Conservation (phyloP, 2,888 invertebrate species). For the Ptilodon capucinus region DNA sequence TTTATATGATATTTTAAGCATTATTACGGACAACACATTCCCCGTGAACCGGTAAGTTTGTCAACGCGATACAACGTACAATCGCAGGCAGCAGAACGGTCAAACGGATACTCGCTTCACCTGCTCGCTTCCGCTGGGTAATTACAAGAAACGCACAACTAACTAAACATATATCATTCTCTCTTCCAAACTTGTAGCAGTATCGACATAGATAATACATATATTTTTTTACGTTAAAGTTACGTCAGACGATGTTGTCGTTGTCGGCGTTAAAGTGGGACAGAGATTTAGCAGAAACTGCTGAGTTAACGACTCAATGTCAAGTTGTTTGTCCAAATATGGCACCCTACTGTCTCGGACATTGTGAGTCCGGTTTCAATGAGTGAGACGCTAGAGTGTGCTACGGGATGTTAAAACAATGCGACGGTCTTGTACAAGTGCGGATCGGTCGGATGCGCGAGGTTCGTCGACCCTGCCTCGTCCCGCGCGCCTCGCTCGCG, state of each 20-base stretch:
- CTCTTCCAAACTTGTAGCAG: not conserved
- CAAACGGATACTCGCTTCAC: slow-evolving; percentile 74
- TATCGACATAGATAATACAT: not conserved
- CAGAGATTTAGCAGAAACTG: slow-evolving; percentile 8
- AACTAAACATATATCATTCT: slow-evolving; percentile 18
- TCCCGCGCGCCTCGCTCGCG: slow-evolving; percentile 48
- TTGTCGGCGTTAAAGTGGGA: slow-evolving; percentile 2
- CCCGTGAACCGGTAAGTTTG: slow-evolving; percentile 38
- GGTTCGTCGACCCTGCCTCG: slow-evolving; percentile 66
- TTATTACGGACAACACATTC: not conserved
- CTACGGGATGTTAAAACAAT: slow-evolving; percentile 72
- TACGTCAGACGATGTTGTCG: slow-evolving; percentile 5
- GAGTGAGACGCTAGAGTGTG: slow-evolving; percentile 46
- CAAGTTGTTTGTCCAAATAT: slow-evolving; percentile 28
- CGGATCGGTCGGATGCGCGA: slow-evolving; percentile 76
- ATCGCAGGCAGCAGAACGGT: slow-evolving; percentile 39
- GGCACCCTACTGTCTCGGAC: slow-evolving; percentile 33
- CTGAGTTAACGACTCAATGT: slow-evolving; percentile 20
- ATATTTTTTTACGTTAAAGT: slow-evolving; percentile 2
- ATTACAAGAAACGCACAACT: slow-evolving; percentile 61
- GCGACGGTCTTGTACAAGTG: slow-evolving; percentile 74
- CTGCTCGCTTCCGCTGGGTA: slow-evolving; percentile 71
- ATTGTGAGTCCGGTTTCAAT: slow-evolving; percentile 45
- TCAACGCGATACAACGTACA: slow-evolving; percentile 38
- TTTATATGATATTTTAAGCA: not conserved